Conservation (phyloP, 2,888 invertebrate species). For the Conus canariensis region DNA sequence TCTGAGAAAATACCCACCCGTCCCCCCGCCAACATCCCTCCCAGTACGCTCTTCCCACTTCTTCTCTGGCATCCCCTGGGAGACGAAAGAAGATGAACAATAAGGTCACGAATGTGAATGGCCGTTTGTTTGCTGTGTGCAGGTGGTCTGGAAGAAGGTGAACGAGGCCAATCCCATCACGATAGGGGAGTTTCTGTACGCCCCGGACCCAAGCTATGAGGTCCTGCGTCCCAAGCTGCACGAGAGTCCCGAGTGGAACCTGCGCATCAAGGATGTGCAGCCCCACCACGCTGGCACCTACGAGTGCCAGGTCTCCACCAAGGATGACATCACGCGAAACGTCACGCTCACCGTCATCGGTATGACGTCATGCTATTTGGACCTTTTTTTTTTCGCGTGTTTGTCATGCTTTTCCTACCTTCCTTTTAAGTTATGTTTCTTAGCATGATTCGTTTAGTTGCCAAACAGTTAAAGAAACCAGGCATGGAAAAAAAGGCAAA, state of each 20-base stretch:
- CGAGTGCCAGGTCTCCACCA: slow-evolving; percentile 68
- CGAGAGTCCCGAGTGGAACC: slow-evolving; percentile 59
- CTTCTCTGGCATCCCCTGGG: too few relatives aligned
- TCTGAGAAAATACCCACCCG: too few relatives aligned
- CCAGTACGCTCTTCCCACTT: too few relatives aligned
- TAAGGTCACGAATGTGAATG: too few relatives aligned
- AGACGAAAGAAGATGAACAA: too few relatives aligned
- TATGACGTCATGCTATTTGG: slow-evolving; percentile 42
- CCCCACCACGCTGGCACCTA: slow-evolving; percentile 63
- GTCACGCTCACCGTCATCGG: slow-evolving; percentile 64
- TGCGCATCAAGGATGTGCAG: slow-evolving; percentile 62
- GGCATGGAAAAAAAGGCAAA: too few relatives aligned
- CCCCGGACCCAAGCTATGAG: slow-evolving; percentile 54
- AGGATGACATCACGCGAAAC: slow-evolving; percentile 61
- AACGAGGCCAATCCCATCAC: slow-evolving; percentile 62
- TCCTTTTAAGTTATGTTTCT: too few relatives aligned
- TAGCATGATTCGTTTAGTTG: too few relatives aligned
- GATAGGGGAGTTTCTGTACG: slow-evolving; percentile 63
- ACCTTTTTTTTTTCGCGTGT: too few relatives aligned
- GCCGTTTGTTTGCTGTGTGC: slow-evolving; percentile 3
- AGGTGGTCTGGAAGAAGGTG: slow-evolving; percentile 69
- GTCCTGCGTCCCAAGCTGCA: slow-evolving; percentile 36
- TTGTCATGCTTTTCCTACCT: too few relatives aligned
- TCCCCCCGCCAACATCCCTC: too few relatives aligned
- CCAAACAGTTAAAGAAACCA: too few relatives aligned